Evolutionary conservation across 2,888 invertebrate genomes (phyloP).

Genomic region (Rambutsinella grinnellia): DNA sequence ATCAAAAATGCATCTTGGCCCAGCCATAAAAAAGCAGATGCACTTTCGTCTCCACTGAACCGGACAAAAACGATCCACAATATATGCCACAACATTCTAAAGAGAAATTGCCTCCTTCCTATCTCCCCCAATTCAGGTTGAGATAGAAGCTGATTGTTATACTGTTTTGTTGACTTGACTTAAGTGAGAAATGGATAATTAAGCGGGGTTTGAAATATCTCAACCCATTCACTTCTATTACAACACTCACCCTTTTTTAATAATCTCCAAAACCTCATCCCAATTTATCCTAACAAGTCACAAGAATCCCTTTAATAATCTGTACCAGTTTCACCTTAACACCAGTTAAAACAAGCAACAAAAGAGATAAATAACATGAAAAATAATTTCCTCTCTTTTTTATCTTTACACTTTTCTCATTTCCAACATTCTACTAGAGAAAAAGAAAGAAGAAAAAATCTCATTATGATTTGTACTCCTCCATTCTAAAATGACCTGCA

Average conservation of each 20-base stretch:
- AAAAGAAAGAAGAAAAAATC: slow-evolving; percentile 43
- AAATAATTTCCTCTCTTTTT: background rate
- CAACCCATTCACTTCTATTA: too few species aligned
- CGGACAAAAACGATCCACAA: too few species aligned
- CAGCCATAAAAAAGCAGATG: slow-evolving; percentile 26
- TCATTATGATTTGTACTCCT: slow-evolving; percentile 49
- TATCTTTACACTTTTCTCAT: slow-evolving; percentile 7
- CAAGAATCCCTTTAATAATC: slow-evolving; percentile 39
- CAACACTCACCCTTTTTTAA: background rate
- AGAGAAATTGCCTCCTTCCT: background rate
- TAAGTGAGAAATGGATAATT: slow-evolving; percentile 54
- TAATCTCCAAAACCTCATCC: background rate
- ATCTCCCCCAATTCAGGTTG: too few species aligned
- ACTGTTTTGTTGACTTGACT: too few species aligned
- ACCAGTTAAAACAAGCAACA: slow-evolving; percentile 16
- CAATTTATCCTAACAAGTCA: slow-evolving; percentile 44
- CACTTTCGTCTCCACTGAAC: slow-evolving; percentile 31
- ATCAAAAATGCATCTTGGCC: too few species aligned
- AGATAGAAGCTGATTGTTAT: too few species aligned
- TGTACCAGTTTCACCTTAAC: slow-evolving; percentile 25
- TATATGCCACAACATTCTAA: too few species aligned
- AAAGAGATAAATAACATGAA: slow-evolving; percentile 32
- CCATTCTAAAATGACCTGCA: too few species aligned
- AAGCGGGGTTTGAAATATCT: slow-evolving; percentile 41
- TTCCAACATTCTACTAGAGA: slow-evolving; percentile 17